Conservation (phyloP, 2,888 invertebrate species). For the Drosophila affinis region DNA sequence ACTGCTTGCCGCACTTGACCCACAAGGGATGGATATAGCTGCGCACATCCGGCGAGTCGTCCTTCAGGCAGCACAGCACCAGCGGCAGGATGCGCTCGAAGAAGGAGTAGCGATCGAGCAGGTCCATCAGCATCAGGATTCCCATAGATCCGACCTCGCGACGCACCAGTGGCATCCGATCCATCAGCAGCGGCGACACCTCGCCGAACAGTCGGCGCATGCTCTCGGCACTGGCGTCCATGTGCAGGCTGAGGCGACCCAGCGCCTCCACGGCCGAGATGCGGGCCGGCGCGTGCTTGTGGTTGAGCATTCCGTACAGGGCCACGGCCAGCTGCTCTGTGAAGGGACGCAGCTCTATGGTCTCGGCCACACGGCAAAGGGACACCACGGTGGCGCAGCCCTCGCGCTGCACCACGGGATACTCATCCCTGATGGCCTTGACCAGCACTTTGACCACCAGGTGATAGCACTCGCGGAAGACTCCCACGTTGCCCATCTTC, state of each 20-base stretch:
- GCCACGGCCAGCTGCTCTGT: constrained; percentile 90
- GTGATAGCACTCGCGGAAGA: constrained; percentile 75
- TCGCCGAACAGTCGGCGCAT: constrained; percentile 90
- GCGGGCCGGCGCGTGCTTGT: constrained; percentile 93
- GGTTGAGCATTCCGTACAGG: constrained; percentile 88
- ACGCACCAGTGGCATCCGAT: constrained; percentile 91
- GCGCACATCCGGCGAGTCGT: constrained; percentile 90
- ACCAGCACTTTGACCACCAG: constrained; percentile 90
- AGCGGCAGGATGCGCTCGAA: constrained; percentile 94
- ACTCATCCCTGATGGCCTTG: constrained; percentile 90
- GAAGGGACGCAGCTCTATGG: constrained; percentile 89
- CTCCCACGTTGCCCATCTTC: constrained; percentile 84
- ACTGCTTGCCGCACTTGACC: constrained; percentile 90
- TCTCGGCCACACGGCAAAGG: constrained; percentile 84
- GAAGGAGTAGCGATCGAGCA: constrained; percentile 94
- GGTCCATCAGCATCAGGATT: constrained; percentile 90
- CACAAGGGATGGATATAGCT: constrained; percentile 87
- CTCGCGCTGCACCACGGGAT: constrained; percentile 91
- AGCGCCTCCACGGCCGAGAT: constrained; percentile 90
- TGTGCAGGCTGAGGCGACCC: constrained; percentile 86
- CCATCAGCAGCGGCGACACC: constrained; percentile 94
- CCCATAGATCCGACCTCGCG: constrained; percentile 90
- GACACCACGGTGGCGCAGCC: constrained; percentile 89
- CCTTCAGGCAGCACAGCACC: constrained; percentile 92
- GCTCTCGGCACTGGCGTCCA: constrained; percentile 87